Conservation (phyloP, 2,888 invertebrate genomes). For the Zhuqinia jingwanae region DNA sequence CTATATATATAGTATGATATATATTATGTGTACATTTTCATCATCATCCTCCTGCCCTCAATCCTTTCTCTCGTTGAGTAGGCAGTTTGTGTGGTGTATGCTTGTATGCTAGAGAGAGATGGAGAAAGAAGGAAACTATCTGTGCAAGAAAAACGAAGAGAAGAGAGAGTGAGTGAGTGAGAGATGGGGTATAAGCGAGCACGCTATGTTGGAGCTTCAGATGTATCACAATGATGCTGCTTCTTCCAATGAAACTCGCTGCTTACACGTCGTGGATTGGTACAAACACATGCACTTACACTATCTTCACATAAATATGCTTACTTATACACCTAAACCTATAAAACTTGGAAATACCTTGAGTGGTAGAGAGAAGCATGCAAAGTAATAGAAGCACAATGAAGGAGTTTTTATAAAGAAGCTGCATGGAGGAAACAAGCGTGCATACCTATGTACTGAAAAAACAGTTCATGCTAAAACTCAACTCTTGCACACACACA, state of each 20-base stretch:
- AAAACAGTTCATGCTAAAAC: background rate
- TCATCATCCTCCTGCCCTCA: slow-evolving; percentile 73
- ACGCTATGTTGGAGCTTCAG: slow-evolving; percentile 20
- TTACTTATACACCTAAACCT: background rate
- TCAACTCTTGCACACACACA: background rate
- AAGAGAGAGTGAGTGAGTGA: slow-evolving; percentile 19
- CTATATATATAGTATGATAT: no score
- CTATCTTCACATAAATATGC: background rate
- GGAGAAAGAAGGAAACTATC: background rate
- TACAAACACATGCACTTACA: slow-evolving; percentile 13
- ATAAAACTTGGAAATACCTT: slow-evolving; percentile 20
- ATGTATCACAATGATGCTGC: slow-evolving; percentile 47
- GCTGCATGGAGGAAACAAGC: background rate
- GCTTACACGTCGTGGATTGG: slow-evolving; percentile 16
- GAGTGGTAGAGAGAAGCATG: background rate
- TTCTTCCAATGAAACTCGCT: slow-evolving; percentile 40
- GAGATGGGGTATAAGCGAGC: slow-evolving; percentile 39
- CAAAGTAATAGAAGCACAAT: background rate
- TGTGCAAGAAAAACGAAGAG: background rate
- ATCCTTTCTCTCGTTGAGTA: slow-evolving; percentile 58
- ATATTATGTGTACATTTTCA: slow-evolving; percentile 52
- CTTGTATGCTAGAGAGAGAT: background rate
- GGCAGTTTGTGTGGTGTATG: background rate
- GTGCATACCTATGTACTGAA: background rate
- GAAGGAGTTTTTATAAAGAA: no score